Conservation (phyloP, 1,140 invertebrate species). For the Aradophagus sp. region DNA sequence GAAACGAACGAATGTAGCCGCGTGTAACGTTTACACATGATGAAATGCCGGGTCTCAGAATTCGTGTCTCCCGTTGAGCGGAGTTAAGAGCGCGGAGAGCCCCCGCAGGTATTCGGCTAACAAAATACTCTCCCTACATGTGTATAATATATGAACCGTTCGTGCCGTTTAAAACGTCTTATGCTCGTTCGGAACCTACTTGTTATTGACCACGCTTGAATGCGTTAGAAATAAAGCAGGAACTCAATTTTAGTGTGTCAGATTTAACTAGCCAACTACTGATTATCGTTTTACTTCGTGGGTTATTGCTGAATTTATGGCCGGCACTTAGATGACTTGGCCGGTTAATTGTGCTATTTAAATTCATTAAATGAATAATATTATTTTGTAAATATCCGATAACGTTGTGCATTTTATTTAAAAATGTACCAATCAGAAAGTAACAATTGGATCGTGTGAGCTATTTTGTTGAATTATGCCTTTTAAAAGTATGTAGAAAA, state of each 20-base stretch:
- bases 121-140: constrained; percentile 45
- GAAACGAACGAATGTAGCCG: constrained; percentile 17
- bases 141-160: constrained; percentile 52
- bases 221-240: constrained; percentile 55
- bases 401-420: no score
- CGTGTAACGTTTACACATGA: constrained; percentile 45
- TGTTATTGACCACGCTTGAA: constrained; percentile 52
- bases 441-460: no score
- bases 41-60: constrained; percentile 51
- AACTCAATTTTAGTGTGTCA: constrained; percentile 53
- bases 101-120: constrained; percentile 57
- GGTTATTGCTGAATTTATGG: constrained; percentile 37
- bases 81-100: constrained; percentile 54
- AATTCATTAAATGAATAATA: constrained; percentile 7
- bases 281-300: constrained; percentile 39
- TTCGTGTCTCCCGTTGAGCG: constrained; percentile 57
- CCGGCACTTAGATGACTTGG: constrained; percentile 13
- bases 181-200: constrained; percentile 38
- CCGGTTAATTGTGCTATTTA: constrained; percentile 20
- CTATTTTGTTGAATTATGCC: no score
- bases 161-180: constrained; percentile 42
- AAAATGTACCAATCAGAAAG: no score
- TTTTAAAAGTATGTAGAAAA: no score
- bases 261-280: constrained; percentile 36
- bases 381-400: constrained; percentile 5